Evolutionary conservation across 2,888 invertebrate species (phyloP).

Genomic region (Plutella xylostella): DNA sequence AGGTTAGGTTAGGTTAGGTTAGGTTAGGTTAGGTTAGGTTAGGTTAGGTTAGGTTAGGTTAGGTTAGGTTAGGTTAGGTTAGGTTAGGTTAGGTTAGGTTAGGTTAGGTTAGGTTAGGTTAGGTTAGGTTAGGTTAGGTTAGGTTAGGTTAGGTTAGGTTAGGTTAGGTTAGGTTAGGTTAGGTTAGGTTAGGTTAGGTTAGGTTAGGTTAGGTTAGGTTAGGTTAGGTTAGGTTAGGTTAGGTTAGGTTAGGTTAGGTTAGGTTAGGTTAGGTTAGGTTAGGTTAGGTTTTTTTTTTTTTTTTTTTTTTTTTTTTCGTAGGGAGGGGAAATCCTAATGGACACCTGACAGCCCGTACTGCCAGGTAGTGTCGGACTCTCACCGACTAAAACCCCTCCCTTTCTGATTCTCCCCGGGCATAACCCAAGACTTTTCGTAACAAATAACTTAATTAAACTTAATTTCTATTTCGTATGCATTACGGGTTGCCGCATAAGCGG

Average conservation of each 20-base stretch:
- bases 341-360: too few species aligned
- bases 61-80: constrained; percentile 7
- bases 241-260: constrained; percentile 10
- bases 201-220: constrained; percentile 1
- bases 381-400: too few species aligned
- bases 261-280: constrained; percentile 9
- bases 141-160: constrained; percentile 7
- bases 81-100: constrained; percentile 7
- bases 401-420: too few species aligned
- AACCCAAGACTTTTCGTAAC: too few species aligned
- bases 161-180: constrained; percentile 4
- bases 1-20: constrained; percentile 7
- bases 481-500: too few species aligned
- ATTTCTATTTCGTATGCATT: too few species aligned
- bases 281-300: too few species aligned
- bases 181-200: constrained; percentile 5
- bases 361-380: too few species aligned
- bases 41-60: constrained; percentile 7
- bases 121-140: constrained; percentile 7
- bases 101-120: constrained; percentile 7
- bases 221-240: constrained; percentile 8
- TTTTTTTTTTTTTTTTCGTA: too few species aligned
- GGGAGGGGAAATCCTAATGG: too few species aligned
- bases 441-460: not conserved
- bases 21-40: constrained; percentile 7